Evolutionary conservation across 2,797 vertebrate species (phyloP).

Genomic region (Nannoperca australis): DNA sequence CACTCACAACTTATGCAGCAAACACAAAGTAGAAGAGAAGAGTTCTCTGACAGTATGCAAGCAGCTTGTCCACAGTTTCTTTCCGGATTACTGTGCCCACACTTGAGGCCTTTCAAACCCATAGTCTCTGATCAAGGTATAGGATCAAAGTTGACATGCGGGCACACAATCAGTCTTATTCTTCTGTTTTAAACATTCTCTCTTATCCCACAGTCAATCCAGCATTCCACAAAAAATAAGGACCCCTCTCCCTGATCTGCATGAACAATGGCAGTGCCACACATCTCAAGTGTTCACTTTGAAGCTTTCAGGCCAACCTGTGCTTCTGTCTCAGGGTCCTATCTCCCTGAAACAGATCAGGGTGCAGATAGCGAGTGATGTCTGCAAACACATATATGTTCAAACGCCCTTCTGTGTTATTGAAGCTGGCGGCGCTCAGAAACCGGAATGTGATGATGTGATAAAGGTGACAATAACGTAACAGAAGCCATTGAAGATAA

Average conservation of each 20-base stretch:
- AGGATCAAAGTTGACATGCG: conserved; percentile 57
- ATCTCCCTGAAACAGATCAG: conserved; percentile 60
- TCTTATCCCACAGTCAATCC: conserved; percentile 51
- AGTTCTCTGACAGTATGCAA: conserved; percentile 5
- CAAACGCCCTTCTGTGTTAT: conserved; percentile 50
- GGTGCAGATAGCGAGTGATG: conserved; percentile 58
- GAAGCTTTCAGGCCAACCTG: conserved; percentile 65
- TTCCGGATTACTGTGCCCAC: conserved; percentile 22
- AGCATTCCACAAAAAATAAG: conserved; percentile 16
- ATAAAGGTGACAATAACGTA: conserved; percentile 72
- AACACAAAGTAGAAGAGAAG: conserved; percentile 1
- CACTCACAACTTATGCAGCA: conserved; percentile 1
- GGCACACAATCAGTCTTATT: conserved; percentile 46
- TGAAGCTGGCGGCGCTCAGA: conserved; percentile 58
- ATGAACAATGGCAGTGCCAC: conserved; percentile 66
- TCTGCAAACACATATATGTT: conserved; percentile 61
- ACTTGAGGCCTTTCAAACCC: conserved; percentile 32
- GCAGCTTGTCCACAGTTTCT: conserved; percentile 20
- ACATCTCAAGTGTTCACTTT: conserved; percentile 72
- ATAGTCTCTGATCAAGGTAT: conserved; percentile 31
- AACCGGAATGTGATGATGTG: conserved; percentile 68
- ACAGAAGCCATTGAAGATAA: conserved; percentile 38
- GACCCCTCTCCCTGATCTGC: conserved; percentile 47
- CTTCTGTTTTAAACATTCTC: conserved; percentile 39
- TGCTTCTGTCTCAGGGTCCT: conserved; percentile 48